Percentiles rank a stretch among this genome's conserved stretches.
These are phyloP conservation scores for Phycodurus eques DNA, from an alignment of 2,113 vertebrate species.

Conservation along the genomic window DNA sequence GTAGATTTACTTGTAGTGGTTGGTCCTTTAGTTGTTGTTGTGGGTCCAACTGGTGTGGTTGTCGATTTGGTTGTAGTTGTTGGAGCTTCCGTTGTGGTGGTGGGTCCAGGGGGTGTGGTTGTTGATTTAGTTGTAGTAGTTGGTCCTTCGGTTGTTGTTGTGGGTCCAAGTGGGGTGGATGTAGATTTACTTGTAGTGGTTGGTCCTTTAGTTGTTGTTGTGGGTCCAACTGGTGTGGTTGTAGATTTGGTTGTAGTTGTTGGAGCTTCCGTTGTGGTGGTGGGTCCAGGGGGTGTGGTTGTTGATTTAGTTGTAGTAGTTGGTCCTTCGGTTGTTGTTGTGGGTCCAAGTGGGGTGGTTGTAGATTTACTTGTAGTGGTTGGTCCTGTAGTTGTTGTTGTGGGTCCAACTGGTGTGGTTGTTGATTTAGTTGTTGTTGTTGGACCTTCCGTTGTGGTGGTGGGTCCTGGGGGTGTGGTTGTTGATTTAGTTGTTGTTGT, in stretches of 20 bases:
- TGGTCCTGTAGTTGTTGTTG: not conserved
- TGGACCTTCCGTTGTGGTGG: not conserved
- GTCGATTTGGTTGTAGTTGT: not conserved
- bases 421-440: not conserved
- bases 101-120: not conserved
- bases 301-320: not conserved
- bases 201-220: too few species aligned
- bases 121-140: too few species aligned
- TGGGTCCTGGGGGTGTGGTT: not conserved
- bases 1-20: too few species aligned
- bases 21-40: too few species aligned
- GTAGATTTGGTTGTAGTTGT: not conserved
- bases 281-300: not conserved
- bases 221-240: too few species aligned
- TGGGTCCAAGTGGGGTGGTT: not conserved
- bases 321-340: not conserved
- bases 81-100: not conserved
- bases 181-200: too few species aligned
- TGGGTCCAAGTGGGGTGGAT: too few species aligned
- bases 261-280: not conserved
- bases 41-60: too few species aligned
- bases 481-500: not conserved
- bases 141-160: too few species aligned
- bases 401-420: not conserved
- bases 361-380: not conserved